A percentile compares a stretch with the other conserved stretches of the same genome.
Conservation (phyloP, 2,113 vertebrate species). For the Andinoacara biseriatus region DNA sequence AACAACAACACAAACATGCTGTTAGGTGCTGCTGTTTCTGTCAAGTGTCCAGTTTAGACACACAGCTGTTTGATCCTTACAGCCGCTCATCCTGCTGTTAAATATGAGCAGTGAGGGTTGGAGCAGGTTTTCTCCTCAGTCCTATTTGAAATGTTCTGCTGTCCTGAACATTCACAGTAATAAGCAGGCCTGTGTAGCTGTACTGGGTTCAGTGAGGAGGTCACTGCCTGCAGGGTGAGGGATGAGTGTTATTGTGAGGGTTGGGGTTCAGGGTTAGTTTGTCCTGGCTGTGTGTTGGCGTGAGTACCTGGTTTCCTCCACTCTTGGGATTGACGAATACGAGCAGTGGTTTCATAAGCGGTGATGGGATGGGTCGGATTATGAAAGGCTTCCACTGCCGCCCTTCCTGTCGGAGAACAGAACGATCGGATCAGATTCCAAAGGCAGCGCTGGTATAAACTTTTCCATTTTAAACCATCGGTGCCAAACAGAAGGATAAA, state of each 20-base stretch:
- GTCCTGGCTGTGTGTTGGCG: too few species aligned
- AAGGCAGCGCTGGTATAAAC: conserved; percentile 20
- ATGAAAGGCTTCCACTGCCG: conserved; percentile 93
- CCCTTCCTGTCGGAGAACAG: conserved; percentile 75
- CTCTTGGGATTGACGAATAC: conserved; percentile 99
- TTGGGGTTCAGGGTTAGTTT: too few species aligned
- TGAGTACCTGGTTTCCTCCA: conserved; percentile 92
- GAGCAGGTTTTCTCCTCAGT: too few species aligned
- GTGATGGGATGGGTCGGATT: conserved; percentile 90
- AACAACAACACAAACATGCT: too few species aligned
- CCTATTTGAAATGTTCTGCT: too few species aligned
- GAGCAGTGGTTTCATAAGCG: conserved; percentile 94
- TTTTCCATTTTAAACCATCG: not conserved
- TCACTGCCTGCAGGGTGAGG: too few species aligned
- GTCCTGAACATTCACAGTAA: too few species aligned
- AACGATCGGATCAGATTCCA: not conserved
- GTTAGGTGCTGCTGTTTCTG: too few species aligned
- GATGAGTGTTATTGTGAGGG: too few species aligned
- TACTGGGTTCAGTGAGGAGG: too few species aligned
- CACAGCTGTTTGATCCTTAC: not conserved
- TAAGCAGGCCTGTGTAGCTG: too few species aligned
- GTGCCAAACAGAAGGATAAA: not conserved
- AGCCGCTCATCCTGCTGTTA: not conserved
- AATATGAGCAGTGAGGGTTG: not conserved
- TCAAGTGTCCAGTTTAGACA: too few species aligned